Evolutionary conservation across 2,113 vertebrate genomes (phyloP).

Genomic region (Sebastes fasciatus): DNA sequence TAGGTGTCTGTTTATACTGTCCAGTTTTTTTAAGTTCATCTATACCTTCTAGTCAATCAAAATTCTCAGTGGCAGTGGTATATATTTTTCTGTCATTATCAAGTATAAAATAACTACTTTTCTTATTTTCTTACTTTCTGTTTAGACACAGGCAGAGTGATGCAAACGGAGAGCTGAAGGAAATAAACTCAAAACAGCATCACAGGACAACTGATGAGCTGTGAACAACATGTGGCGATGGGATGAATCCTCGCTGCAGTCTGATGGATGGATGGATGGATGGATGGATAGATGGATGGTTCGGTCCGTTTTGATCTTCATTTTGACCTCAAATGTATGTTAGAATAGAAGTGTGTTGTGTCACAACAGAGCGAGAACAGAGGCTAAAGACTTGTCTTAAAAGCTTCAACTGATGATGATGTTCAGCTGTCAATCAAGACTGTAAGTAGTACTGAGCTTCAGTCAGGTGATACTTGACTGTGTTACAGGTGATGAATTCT

Average conservation of each 20-base stretch:
- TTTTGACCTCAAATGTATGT: not conserved
- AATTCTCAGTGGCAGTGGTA: too few relatives aligned
- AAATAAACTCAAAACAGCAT: not conserved
- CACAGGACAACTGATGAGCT: conserved; percentile 2
- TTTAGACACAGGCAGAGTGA: conserved; percentile 32
- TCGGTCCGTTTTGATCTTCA: not conserved
- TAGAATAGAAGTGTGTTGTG: not conserved
- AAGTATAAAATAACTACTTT: too few relatives aligned
- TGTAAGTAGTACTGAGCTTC: not conserved
- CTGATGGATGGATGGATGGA: not conserved
- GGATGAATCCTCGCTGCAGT: not conserved
- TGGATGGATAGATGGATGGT: not conserved
- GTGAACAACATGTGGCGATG: not conserved
- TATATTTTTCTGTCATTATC: too few relatives aligned
- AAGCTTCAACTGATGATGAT: not conserved
- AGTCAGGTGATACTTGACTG: too few relatives aligned
- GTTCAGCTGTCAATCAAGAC: not conserved
- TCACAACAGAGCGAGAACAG: not conserved
- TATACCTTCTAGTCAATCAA: too few relatives aligned
- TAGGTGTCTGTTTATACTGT: too few relatives aligned
- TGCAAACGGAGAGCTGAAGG: conserved; percentile 25
- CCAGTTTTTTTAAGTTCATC: too few relatives aligned
- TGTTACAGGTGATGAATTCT: too few relatives aligned
- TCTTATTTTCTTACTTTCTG: not conserved
- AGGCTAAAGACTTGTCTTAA: not conserved